phyloP scores from a whole-genome alignment of 2,888 invertebrate species.

The Troides aeacus region DNA sequence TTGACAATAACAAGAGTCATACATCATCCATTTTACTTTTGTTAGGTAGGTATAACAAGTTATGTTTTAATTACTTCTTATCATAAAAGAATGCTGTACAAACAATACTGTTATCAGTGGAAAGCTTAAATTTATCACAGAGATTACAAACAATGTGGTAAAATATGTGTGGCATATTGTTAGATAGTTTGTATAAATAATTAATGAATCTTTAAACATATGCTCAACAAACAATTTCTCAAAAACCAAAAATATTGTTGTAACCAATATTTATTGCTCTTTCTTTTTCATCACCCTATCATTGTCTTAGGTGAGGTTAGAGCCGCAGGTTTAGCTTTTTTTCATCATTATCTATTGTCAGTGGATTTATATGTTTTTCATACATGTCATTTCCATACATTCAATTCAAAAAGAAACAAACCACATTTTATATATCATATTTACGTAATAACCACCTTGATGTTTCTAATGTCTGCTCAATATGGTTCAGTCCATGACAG shows the following conservation, averaged over 20 bases:
- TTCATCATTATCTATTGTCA: too few species aligned
- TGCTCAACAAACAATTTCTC: background rate
- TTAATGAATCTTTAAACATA: slow-evolving; percentile 3
- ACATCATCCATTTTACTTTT: background rate
- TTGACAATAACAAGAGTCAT: background rate
- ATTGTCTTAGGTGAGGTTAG: too few species aligned
- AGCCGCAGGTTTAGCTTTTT: too few species aligned
- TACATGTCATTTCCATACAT: too few species aligned
- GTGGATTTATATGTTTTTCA: too few species aligned
- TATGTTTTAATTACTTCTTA: slow-evolving; percentile 26
- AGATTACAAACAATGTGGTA: slow-evolving; percentile 10
- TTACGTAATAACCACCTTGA: too few species aligned
- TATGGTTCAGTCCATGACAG: too few species aligned
- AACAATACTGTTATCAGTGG: slow-evolving; percentile 26
- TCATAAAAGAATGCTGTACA: slow-evolving; percentile 27
- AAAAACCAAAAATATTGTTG: background rate
- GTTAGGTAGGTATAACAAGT: background rate
- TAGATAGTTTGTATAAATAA: slow-evolving; percentile 5
- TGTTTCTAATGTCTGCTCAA: too few species aligned
- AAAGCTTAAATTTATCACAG: slow-evolving; percentile 26
- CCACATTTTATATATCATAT: too few species aligned
- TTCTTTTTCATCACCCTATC: too few species aligned
- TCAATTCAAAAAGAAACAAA: too few species aligned
- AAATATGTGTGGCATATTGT: slow-evolving; percentile 14
- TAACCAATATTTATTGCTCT: background rate